These are phyloP conservation scores for Rhingia rostrata DNA, from an alignment of 2,888 invertebrate genomes.

Conservation along the genomic window DNA sequence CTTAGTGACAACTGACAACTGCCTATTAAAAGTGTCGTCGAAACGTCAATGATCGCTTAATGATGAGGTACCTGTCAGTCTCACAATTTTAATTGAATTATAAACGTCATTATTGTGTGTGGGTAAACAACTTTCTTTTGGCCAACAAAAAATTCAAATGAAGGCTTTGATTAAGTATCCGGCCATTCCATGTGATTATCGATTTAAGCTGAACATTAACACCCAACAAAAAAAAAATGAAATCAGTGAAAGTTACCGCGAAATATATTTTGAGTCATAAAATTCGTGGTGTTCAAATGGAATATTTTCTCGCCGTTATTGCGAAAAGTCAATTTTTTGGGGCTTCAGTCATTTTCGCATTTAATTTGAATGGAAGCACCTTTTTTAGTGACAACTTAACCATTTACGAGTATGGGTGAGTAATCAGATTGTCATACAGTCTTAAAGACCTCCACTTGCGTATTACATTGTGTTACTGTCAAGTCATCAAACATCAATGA, in stretches of 20 bases:
- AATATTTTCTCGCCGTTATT: neutral
- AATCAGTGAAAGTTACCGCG: slow-evolving; percentile 54
- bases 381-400: neutral
- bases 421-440: neutral
- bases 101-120: slow-evolving; percentile 2
- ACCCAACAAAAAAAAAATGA: slow-evolving; percentile 28
- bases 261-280: slow-evolving; percentile 36
- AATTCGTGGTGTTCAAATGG: neutral
- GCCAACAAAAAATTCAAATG: neutral
- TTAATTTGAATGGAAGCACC: slow-evolving; percentile 2
- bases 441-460: neutral
- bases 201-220: slow-evolving; percentile 8
- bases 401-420: slow-evolving; percentile 5
- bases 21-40: neutral
- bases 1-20: neutral
- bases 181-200: neutral
- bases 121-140: slow-evolving; percentile 19
- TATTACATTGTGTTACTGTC: no score
- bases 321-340: neutral
- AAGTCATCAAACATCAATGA: neutral
- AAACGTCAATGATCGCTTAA: slow-evolving; percentile 56
- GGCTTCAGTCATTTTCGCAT: neutral
- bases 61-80: neutral
- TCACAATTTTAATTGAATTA: slow-evolving; percentile 40
- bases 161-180: neutral